Base-by-base conservation (phyloP, 2,113 vertebrate species). In the Syngnathus floridae region DNA sequence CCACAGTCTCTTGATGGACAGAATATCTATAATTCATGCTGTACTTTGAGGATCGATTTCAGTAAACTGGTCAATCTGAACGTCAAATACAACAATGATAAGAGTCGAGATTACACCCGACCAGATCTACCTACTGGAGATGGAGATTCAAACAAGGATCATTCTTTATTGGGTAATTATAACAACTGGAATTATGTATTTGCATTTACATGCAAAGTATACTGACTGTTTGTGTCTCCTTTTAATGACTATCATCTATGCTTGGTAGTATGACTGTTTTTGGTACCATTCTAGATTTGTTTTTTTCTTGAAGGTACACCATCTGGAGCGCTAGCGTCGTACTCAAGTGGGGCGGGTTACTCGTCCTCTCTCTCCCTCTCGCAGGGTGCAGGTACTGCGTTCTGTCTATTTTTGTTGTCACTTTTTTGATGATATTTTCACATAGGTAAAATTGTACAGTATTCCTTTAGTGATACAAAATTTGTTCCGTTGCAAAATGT, bases 1-100 rank as follows among this genome's bases (percentile, higher is more conserved):
- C 46, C 64, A 19, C 73, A 99, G 96, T 95, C 96, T 63, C 86
- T 99, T 84, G 96, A 99, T 79, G 96, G 96, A 82, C 96, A 99
- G 84, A 98, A 99, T 90, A 99, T 99, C 84, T 99, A 99, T 82
- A 99, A 99, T 86, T 95, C 95, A 62, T 99, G 96, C 88, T 99
- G 96, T 84, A 99, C 96, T 9, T 90, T 99, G 71, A 92, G 96
- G 78, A 98, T 99, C 84, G 96, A 98, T 90, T 99, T 98, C 92
- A 98, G 96, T 83, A 99, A 99, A 89, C 88, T 99, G 90, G 95
- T 99, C 87, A 98, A 95, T 87, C 92, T 99, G 82, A 99, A 99
- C 65, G 96, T 99, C 60, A 99, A 99, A 82, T 99, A 99, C 91
- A 99, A 99, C 92, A 99, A 99, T 0, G 96, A 99, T 83, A 99